Conservation (phyloP, 1,140 invertebrate genomes). For the Matsumurasca onukii region DNA sequence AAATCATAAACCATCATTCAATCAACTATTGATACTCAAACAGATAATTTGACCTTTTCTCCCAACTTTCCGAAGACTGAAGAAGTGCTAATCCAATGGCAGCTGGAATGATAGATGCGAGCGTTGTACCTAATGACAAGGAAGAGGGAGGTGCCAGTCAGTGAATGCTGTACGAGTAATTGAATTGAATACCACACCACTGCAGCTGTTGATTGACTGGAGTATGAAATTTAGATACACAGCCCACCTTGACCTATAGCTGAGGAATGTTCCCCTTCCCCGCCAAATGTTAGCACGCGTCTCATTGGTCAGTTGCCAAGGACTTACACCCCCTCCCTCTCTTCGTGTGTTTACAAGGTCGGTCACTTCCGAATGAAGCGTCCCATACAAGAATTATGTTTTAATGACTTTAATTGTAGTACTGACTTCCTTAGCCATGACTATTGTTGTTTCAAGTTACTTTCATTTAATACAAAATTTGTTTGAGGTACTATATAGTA, state of each 20-base stretch:
- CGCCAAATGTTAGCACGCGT: not conserved
- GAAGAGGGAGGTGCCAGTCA: too few relatives aligned
- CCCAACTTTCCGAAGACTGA: too few relatives aligned
- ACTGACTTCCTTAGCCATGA: not conserved
- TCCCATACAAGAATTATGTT: too few relatives aligned
- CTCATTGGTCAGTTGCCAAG: conserved; percentile 22
- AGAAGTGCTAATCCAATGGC: too few relatives aligned
- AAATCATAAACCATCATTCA: too few relatives aligned
- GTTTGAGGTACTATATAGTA: not conserved
- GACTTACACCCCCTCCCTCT: conserved; percentile 13
- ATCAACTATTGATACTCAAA: too few relatives aligned
- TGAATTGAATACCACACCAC: not conserved
- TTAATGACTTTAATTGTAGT: not conserved
- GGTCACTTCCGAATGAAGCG: not conserved
- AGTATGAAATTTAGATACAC: conserved; percentile 17
- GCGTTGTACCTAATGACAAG: too few relatives aligned
- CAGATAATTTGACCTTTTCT: too few relatives aligned
- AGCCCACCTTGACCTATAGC: conserved; percentile 15
- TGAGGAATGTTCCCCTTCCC: conserved; percentile 18
- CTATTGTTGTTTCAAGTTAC: not conserved
- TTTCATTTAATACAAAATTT: not conserved
- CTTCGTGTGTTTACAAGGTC: not conserved
- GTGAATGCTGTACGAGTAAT: too few relatives aligned
- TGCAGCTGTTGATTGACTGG: conserved; percentile 17
- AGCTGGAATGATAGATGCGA: too few relatives aligned